These are phyloP conservation scores for Onychostruthus taczanowskii DNA, from an alignment of 2,113 vertebrate species.

Conservation along the genomic window DNA sequence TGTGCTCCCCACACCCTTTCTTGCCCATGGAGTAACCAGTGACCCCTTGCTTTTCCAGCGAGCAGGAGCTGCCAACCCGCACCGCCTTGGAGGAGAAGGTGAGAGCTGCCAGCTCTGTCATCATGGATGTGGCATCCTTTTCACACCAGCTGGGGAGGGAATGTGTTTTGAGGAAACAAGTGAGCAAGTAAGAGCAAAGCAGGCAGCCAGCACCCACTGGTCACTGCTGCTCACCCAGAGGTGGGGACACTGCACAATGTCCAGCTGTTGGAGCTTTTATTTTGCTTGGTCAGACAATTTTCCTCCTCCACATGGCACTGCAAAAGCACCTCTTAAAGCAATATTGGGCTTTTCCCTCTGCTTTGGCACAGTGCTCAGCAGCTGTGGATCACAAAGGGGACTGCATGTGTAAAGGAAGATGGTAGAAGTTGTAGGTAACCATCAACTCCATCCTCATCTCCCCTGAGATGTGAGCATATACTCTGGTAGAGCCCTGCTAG, in stretches of 20 bases:
- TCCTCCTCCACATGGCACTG: background rate
- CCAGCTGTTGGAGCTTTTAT: background rate
- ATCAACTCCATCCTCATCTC: background rate
- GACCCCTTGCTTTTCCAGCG: conserved; percentile 71
- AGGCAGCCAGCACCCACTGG: background rate
- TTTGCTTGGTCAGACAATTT: background rate
- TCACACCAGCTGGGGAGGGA: background rate
- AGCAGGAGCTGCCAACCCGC: conserved; percentile 84
- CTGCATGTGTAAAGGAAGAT: background rate
- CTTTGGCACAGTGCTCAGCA: background rate
- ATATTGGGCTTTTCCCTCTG: background rate
- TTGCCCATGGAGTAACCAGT: background rate
- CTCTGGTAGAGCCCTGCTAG: background rate
- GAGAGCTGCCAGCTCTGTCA: background rate
- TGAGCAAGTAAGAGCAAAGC: background rate
- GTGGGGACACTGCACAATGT: rapidly evolving
- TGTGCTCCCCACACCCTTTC: background rate
- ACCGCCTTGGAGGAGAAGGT: conserved; percentile 88
- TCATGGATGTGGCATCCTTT: background rate
- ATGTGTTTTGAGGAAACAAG: background rate
- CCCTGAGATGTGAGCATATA: background rate
- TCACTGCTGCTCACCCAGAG: background rate
- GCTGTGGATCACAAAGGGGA: background rate
- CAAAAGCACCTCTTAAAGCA: background rate
- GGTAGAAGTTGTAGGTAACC: background rate